Evolutionary conservation across 1,140 invertebrate genomes (phyloP).

Genomic region (Drosophila ambigua): DNA sequence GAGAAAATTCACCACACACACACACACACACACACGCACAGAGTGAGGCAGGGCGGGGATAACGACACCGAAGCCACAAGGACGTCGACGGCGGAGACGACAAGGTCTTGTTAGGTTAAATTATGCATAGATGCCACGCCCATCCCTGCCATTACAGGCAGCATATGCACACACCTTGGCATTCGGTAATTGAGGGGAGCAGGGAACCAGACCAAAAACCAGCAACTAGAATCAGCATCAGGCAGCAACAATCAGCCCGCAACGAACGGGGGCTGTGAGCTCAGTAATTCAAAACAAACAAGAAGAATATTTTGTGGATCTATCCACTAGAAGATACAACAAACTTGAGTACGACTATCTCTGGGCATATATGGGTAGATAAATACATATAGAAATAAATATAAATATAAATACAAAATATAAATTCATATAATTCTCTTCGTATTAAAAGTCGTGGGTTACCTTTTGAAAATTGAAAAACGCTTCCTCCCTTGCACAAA

Average conservation of each 20-base stretch:
- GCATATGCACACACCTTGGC: slow-evolving; percentile 37
- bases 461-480: too few species aligned
- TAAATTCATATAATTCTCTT: too few species aligned
- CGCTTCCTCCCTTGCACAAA: too few species aligned
- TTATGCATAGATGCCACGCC: slow-evolving; percentile 74
- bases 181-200: slow-evolving; percentile 49
- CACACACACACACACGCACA: slow-evolving; percentile 21
- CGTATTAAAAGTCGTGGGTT: too few species aligned
- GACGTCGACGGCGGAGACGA: slow-evolving; percentile 50
- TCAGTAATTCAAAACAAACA: too few species aligned
- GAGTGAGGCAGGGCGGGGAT: slow-evolving; percentile 14
- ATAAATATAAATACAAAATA: too few species aligned
- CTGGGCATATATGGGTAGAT: too few species aligned
- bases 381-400: too few species aligned
- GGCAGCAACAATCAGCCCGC: slow-evolving; percentile 13
- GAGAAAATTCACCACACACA: slow-evolving; percentile 44
- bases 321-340: too few species aligned
- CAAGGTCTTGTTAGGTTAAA: slow-evolving; percentile 78
- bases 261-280: not conserved
- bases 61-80: slow-evolving; percentile 57
- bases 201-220: too few species aligned
- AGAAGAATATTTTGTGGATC: too few species aligned
- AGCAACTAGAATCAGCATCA: not conserved
- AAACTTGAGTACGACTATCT: too few species aligned
- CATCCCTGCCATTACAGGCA: slow-evolving; percentile 10